These are phyloP conservation scores for Scaptomyza parva DNA, from an alignment of 2,888 invertebrate species.

Conservation along the genomic window DNA sequence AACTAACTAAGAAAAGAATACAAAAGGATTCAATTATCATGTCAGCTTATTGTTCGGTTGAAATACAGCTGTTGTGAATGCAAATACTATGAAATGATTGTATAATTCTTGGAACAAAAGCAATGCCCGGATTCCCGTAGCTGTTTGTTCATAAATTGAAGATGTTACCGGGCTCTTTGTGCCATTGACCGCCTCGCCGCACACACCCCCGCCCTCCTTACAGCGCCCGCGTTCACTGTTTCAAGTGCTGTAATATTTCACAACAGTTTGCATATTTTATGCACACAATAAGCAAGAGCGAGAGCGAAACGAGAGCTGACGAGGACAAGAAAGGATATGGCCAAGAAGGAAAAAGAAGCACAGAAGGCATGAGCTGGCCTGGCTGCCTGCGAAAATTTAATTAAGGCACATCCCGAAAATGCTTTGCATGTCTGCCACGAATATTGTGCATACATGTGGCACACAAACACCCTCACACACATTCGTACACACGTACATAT, in stretches of 20 bases:
- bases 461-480: background rate
- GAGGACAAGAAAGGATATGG: constrained; percentile 14
- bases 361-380: background rate
- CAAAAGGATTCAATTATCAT: background rate
- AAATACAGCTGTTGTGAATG: background rate
- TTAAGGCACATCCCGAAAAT: constrained; percentile 50
- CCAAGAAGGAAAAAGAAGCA: background rate
- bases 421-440: constrained; percentile 43
- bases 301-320: background rate
- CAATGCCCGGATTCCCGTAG: constrained; percentile 7
- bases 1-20: too few species aligned
- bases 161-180: constrained; percentile 11
- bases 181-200: background rate
- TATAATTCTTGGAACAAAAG: constrained; percentile 15
- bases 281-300: constrained; percentile 29
- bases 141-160: constrained; percentile 39
- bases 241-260: constrained; percentile 55
- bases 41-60: background rate
- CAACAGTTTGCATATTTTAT: constrained; percentile 50
- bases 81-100: constrained; percentile 8
- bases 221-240: background rate
- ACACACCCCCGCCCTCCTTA: background rate
- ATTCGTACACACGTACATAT: background rate
- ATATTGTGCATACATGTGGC: constrained; percentile 34
- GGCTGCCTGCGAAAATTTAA: constrained; percentile 48